These are phyloP conservation scores for Epistrophe eligans DNA, from an alignment of 2,888 invertebrate species.

Conservation along the genomic window DNA sequence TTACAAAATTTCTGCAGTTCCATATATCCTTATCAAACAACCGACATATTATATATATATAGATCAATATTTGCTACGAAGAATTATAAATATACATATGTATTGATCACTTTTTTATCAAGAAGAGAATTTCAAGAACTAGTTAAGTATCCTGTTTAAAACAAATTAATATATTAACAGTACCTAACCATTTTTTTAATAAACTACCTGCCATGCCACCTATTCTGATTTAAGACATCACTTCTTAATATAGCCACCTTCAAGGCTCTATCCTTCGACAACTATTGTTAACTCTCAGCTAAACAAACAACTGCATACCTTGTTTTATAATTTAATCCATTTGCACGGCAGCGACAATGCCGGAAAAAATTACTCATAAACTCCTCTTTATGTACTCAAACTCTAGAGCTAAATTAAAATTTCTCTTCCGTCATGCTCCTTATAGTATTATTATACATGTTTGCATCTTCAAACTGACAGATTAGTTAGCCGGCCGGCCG, in stretches of 20 bases:
- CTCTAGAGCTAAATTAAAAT: slow-evolving; percentile 19
- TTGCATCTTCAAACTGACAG: slow-evolving; percentile 42
- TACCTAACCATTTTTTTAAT: not conserved
- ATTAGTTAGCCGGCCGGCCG: slow-evolving; percentile 56
- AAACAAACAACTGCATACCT: slow-evolving; percentile 13
- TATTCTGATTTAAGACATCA: not conserved
- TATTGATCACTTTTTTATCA: no score
- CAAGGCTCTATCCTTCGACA: slow-evolving; percentile 37
- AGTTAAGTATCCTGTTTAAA: no score
- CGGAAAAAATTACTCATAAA: slow-evolving; percentile 64
- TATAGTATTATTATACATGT: slow-evolving; percentile 15
- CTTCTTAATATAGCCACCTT: not conserved
- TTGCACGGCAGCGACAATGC: slow-evolving; percentile 47
- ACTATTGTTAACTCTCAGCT: slow-evolving; percentile 16
- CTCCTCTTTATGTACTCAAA: slow-evolving; percentile 37
- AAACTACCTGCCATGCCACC: not conserved
- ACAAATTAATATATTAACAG: no score
- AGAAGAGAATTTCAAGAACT: no score
- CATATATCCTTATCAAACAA: no score
- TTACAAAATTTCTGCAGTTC: no score
- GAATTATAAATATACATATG: no score
- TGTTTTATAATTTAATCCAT: slow-evolving; percentile 33
- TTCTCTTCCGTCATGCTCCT: slow-evolving; percentile 67
- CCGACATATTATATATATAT: no score
- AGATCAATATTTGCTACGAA: no score